phyloP scores from a whole-genome alignment of 2,113 vertebrate genomes.

The Zootoca vivipara region DNA sequence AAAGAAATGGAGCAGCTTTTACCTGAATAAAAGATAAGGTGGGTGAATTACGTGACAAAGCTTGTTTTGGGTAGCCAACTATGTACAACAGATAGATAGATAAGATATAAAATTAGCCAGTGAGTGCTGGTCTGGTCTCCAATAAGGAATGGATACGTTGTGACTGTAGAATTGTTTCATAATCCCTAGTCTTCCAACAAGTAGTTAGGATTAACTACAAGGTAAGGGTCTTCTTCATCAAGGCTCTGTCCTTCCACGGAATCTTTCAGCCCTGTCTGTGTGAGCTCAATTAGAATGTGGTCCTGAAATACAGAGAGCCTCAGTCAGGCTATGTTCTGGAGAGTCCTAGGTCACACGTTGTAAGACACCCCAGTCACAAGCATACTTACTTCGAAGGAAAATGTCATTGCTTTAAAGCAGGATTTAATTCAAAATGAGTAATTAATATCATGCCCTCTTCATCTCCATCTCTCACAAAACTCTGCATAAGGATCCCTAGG shows the following conservation, averaged over 20 bases:
- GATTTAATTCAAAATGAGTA: not conserved
- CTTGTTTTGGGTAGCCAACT: not conserved
- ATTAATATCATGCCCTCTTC: not conserved
- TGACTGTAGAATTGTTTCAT: constrained; percentile 1
- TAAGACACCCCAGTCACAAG: not conserved
- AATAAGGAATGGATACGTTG: not conserved
- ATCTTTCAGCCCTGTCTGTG: constrained; percentile 85
- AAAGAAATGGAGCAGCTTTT: not conserved
- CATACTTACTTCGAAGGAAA: not conserved
- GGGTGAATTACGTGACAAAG: constrained; percentile 3
- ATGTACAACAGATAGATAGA: not conserved
- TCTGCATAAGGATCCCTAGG: not conserved
- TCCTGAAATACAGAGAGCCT: constrained; percentile 78
- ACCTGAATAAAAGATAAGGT: constrained; percentile 13
- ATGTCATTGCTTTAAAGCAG: not conserved
- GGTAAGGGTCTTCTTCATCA: constrained; percentile 85
- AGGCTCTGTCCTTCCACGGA: constrained; percentile 74
- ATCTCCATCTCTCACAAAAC: not conserved
- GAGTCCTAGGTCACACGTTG: not conserved
- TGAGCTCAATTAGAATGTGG: constrained; percentile 95
- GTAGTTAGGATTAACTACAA: constrained; percentile 98
- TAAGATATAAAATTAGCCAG: not conserved
- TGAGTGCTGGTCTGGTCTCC: not conserved
- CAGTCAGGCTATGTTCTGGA: not conserved
- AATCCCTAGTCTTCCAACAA: constrained; percentile 85